phyloP scores from a whole-genome alignment of 2,797 vertebrate species.

The Coregonus suidteri region DNA sequence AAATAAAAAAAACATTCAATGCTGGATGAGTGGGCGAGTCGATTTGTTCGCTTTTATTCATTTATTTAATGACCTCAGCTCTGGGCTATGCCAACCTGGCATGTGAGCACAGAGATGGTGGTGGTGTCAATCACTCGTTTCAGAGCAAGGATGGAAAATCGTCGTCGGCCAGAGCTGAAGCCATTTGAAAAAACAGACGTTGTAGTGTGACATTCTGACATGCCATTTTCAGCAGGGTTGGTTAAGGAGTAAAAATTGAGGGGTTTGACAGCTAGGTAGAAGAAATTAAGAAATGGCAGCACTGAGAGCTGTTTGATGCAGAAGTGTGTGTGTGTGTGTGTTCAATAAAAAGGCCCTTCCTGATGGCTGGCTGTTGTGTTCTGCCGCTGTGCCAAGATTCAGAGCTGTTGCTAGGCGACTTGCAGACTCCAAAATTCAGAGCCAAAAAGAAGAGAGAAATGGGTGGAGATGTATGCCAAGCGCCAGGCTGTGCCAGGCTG shows the following conservation, averaged over 20 bases:
- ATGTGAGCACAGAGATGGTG: conserved; percentile 29
- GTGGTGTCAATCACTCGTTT: conserved; percentile 18
- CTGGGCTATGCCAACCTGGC: conserved; percentile 14
- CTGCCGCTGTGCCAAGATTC: conserved; percentile 73
- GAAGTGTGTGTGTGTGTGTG: conserved; percentile 13
- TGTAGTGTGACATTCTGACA: conserved; percentile 74
- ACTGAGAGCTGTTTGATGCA: neutral
- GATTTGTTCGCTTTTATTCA: neutral
- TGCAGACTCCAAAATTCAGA: conserved; percentile 74
- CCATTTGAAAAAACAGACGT: conserved; percentile 66
- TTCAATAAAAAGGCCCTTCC: conserved; percentile 75
- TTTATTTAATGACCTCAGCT: neutral
- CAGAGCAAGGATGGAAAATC: conserved; percentile 35
- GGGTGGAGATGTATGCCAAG: conserved; percentile 14
- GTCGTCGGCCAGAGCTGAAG: conserved; percentile 43
- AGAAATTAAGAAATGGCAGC: neutral
- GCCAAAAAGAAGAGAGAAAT: conserved; percentile 38
- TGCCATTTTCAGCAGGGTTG: conserved; percentile 70
- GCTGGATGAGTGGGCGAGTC: neutral
- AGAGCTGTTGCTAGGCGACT: conserved; percentile 81
- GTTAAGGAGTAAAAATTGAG: conserved; percentile 59
- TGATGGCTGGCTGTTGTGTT: conserved; percentile 78
- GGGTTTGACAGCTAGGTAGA: conserved; percentile 65
- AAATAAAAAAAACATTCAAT: neutral
- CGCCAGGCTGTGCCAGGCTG: conserved; percentile 38